A percentile compares a stretch with the other conserved stretches of the same genome.
These are phyloP conservation scores for Riparia riparia DNA, from an alignment of 2,113 vertebrate species.

Conservation along the genomic window DNA sequence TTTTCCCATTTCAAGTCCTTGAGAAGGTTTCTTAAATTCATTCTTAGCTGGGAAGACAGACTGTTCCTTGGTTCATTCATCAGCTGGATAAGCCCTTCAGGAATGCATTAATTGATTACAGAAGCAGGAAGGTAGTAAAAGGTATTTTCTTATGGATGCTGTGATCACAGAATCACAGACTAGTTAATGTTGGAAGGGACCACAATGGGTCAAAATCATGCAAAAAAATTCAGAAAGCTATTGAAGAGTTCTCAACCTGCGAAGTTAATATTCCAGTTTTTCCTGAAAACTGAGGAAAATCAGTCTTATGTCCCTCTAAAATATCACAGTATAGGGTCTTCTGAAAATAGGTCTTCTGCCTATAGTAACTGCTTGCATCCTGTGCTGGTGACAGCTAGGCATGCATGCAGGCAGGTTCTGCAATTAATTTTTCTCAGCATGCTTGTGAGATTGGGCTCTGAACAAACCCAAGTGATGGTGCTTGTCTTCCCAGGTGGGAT, in stretches of 20 bases:
- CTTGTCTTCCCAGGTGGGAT: rapidly evolving
- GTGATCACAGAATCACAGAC: background rate
- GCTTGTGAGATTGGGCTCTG: rapidly evolving
- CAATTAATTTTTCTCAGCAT: background rate
- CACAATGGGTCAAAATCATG: background rate
- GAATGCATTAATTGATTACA: background rate
- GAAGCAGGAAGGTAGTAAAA: background rate
- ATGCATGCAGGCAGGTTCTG: background rate
- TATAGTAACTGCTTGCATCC: background rate
- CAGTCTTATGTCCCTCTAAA: rapidly evolving
- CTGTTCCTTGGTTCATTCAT: background rate
- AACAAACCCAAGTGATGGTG: background rate
- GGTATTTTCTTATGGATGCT: background rate
- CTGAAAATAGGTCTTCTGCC: background rate
- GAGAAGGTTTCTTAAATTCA: background rate
- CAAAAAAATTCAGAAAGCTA: background rate
- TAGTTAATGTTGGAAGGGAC: background rate
- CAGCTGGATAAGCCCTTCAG: background rate
- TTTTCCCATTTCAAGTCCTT: background rate
- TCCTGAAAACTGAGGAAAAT: background rate
- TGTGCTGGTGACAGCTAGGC: background rate
- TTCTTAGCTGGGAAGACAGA: background rate
- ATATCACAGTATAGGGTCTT: background rate
- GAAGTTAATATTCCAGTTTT: background rate
- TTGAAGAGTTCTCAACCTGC: background rate